Percentiles rank a stretch among this genome's conserved stretches.
These are phyloP conservation scores for Anoplophora glabripennis DNA, from an alignment of 1,140 invertebrate genomes.

Conservation along the genomic window DNA sequence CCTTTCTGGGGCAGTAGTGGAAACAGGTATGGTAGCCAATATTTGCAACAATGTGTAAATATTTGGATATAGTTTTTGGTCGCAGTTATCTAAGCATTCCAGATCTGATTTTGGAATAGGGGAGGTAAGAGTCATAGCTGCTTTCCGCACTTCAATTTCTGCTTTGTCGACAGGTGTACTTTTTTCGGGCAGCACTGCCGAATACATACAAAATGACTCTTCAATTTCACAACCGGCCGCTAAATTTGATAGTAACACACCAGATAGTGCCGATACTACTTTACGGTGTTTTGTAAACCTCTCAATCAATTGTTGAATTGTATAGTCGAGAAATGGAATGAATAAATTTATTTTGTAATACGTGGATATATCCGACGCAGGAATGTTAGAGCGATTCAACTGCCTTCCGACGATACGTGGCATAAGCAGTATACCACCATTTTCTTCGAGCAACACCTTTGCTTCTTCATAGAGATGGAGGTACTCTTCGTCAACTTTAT, in stretches of 20 bases:
- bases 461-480: constrained; percentile 18
- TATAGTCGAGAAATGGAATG: neutral
- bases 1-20: constrained; percentile 25
- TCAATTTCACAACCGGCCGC: too few relatives aligned
- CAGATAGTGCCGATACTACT: neutral
- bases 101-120: constrained; percentile 13
- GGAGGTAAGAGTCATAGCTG: constrained; percentile 2
- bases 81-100: constrained; percentile 15
- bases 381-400: constrained; percentile 14
- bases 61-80: constrained; percentile 4
- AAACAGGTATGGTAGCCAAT: constrained; percentile 4
- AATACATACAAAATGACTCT: too few relatives aligned
- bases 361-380: constrained; percentile 8
- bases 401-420: constrained; percentile 18
- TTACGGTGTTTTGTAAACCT: constrained; percentile 4
- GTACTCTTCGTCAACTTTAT: constrained; percentile 11
- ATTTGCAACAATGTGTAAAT: constrained; percentile 17
- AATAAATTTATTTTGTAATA: constrained; percentile 19
- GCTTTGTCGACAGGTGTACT: constrained; percentile 9
- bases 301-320: neutral
- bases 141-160: constrained; percentile 21
- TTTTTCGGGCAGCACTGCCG: constrained; percentile 14
- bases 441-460: constrained; percentile 21
- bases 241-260: constrained; percentile 11
- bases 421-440: constrained; percentile 6